Percentiles rank a stretch among this genome's conserved stretches.
Evolutionary conservation across 2,113 vertebrate genomes (phyloP).

Genomic region (Toxostoma redivivum): DNA sequence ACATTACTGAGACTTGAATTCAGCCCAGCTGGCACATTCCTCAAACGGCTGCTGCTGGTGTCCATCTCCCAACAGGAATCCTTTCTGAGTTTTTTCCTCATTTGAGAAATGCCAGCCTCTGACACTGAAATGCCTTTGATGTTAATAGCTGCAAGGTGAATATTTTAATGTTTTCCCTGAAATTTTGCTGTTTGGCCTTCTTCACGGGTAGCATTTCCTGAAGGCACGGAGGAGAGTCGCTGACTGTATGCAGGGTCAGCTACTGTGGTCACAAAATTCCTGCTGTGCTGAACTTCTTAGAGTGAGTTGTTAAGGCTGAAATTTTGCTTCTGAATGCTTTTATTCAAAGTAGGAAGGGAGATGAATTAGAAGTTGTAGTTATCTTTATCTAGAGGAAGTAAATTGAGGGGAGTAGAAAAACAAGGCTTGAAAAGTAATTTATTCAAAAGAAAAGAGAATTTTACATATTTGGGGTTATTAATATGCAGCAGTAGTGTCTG

Average conservation of each 20-base stretch:
- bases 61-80: neutral
- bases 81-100: neutral
- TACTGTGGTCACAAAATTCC: neutral
- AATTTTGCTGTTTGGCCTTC: neutral
- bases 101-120: neutral
- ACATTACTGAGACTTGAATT: neutral
- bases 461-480: neutral
- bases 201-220: neutral
- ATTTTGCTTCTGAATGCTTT: neutral
- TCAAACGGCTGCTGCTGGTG: neutral
- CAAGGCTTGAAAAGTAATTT: neutral
- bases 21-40: neutral
- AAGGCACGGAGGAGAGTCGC: neutral
- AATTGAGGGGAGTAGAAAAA: neutral
- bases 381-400: neutral
- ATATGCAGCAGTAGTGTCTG: neutral
- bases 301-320: neutral
- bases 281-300: neutral
- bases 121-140: neutral
- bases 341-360: neutral
- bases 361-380: neutral
- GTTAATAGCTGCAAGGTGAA: neutral
- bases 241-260: neutral
- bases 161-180: neutral
- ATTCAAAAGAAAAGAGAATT: constrained; percentile 1